Base-by-base conservation (phyloP, 2,888 invertebrate species). In the Coleophora deauratella region DNA sequence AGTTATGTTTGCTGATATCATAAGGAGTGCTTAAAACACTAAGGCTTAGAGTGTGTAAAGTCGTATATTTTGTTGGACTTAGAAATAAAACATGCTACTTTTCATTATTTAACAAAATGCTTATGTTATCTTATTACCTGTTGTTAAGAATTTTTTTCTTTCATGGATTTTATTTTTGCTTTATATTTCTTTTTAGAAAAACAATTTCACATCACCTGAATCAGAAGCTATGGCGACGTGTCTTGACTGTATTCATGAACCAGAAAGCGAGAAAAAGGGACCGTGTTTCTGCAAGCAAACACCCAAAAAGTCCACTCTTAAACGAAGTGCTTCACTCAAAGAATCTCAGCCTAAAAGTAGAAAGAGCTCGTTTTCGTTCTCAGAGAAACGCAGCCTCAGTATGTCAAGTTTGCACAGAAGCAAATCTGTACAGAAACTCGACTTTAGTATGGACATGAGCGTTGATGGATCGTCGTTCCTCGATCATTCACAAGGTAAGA, bases 361-460 rank as follows among this genome's bases (percentile, higher is more conserved):
- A 12, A 76, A 72, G 38, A 58, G 65, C 7, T 73, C 74, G 0
- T 51, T 68, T 30, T 71, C 67, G 1, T 65, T 73, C n/a, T 59
- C 71, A 0, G 79, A 74, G 28, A 79, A 73, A 47, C 73, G 84
- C 6, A 82, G 82, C 49, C 59, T 73, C 1, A 85, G 84, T 38
- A 62, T 84, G 69, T 72, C 79, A 0, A 84, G 78, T 44, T 52
- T 85, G 41, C 72, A 79, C 38, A 57, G 85, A 36, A 85, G 82
- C 44, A 71, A 77, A 9, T 88, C 88, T 0, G 86, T 81, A 1
- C 84, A 86, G 51, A 85, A 86, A 54, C 60, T 87, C 10, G 87
- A 88, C 54, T 86, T 88, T 47, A 86, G 81, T 48, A 81, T 81
- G 72, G 85, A 86, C 44, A 87, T 87, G 80, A 87, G 87, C 43